Evolutionary conservation across 2,797 vertebrate genomes (phyloP).

Genomic region (Sebastes kiyomatsui): DNA sequence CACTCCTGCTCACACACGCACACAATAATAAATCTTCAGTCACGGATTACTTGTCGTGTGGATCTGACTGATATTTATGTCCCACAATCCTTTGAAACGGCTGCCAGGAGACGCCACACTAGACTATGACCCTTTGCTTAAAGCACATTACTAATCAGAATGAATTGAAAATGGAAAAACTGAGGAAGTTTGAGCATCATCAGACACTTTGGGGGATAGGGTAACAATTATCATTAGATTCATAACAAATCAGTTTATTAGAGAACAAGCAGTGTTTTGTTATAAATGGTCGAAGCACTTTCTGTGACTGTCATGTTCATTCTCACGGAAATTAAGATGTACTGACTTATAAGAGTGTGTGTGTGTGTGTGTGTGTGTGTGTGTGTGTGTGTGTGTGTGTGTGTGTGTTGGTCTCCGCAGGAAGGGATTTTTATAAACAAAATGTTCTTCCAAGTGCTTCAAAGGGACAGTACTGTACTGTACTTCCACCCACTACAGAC

Average conservation of each 20-base stretch:
- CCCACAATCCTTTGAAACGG: slow-evolving; percentile 28
- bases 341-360: background rate
- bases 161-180: background rate
- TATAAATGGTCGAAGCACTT: background rate
- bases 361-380: background rate
- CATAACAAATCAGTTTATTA: background rate
- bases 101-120: background rate
- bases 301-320: background rate
- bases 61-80: slow-evolving; percentile 26
- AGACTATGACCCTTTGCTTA: background rate
- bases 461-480: slow-evolving; percentile 26
- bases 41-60: background rate
- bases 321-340: background rate
- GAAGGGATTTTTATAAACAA: slow-evolving; percentile 32
- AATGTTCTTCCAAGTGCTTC: slow-evolving; percentile 60
- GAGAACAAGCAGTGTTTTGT: background rate
- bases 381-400: background rate
- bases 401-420: background rate
- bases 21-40: slow-evolving; percentile 6
- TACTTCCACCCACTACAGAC: slow-evolving; percentile 37
- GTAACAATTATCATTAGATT: background rate
- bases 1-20: background rate
- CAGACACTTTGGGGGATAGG: background rate
- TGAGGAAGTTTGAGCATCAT: background rate
- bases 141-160: background rate